A percentile compares a stretch with the other conserved stretches of the same genome.
phyloP scores from a whole-genome alignment of 2,888 invertebrate species.

The Lepidonotus clava region DNA sequence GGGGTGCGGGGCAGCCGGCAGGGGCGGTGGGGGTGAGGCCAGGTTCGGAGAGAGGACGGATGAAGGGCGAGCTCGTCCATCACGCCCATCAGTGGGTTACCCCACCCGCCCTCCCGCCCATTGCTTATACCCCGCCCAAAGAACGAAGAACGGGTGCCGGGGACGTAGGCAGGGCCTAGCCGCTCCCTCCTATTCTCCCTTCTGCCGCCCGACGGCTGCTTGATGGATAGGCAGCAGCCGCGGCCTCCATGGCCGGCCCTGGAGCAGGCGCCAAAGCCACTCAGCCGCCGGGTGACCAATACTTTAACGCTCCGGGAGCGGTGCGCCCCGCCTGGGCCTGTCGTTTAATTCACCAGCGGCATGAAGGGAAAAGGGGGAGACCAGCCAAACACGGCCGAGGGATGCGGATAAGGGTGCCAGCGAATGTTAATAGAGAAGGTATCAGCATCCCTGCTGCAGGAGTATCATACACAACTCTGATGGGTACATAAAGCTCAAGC shows the following conservation, averaged over 20 bases:
- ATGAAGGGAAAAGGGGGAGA: too few relatives aligned
- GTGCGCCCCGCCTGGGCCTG: neutral
- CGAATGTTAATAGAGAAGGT: too few relatives aligned
- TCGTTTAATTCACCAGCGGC: conserved; percentile 12
- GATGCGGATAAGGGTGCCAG: too few relatives aligned
- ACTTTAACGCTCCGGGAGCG: neutral
- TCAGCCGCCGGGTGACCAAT: conserved; percentile 4
- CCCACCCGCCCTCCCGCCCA: neutral
- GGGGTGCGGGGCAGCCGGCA: neutral
- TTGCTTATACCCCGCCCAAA: neutral
- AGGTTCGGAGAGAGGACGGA: neutral
- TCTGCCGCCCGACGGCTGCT: too few relatives aligned
- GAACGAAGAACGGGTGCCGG: neutral
- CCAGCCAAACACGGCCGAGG: too few relatives aligned
- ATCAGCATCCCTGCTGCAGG: too few relatives aligned
- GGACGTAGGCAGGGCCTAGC: too few relatives aligned
- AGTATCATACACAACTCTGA: too few relatives aligned
- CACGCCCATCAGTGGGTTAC: neutral
- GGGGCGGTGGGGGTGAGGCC: neutral
- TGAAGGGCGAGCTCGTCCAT: neutral
- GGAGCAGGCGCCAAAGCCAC: neutral
- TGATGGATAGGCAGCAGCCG: too few relatives aligned
- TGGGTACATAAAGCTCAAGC: too few relatives aligned
- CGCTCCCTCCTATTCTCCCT: too few relatives aligned
- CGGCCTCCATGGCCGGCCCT: neutral